A percentile compares a stretch with the other conserved stretches of the same genome.
Conservation (phyloP, 2,888 invertebrate species). For the Eudasyphora cyanicolor region DNA sequence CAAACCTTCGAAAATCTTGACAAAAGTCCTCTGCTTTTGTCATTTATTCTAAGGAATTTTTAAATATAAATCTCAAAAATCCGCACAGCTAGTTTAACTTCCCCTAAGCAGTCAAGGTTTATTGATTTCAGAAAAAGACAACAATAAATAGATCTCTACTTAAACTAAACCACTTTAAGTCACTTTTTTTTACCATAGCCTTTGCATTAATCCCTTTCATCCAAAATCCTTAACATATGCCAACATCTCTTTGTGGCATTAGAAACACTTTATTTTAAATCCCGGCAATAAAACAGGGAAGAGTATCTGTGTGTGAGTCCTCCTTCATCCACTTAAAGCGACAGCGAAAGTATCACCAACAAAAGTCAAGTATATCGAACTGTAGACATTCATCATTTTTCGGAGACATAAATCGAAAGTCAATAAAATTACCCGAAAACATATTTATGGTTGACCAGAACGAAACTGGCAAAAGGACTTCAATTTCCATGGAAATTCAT, state of each 20-base stretch:
- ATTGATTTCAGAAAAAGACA: neutral
- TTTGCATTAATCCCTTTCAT: neutral
- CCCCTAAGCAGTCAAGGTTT: slow-evolving; percentile 2
- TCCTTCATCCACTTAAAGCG: slow-evolving; percentile 34
- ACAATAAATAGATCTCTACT: neutral
- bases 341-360: neutral
- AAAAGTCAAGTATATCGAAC: slow-evolving; percentile 47
- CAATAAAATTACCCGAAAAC: slow-evolving; percentile 31
- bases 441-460: slow-evolving; percentile 33
- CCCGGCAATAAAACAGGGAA: slow-evolving; percentile 6
- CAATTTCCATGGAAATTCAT: slow-evolving; percentile 15
- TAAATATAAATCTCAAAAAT: neutral
- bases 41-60: neutral
- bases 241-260: neutral
- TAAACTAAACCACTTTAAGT: slow-evolving; percentile 30
- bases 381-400: slow-evolving; percentile 23
- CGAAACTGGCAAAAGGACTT: neutral
- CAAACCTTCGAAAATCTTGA: too few species aligned
- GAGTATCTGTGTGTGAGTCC: slow-evolving; percentile 22
- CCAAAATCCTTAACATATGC: slow-evolving; percentile 44
- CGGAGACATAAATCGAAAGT: neutral
- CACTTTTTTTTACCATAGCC: neutral
- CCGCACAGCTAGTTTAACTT: slow-evolving; percentile 16
- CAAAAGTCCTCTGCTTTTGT: neutral
- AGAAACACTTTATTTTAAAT: slow-evolving; percentile 9